Evolutionary conservation across 2,113 vertebrate genomes (phyloP), one percentile per base, ranked within the genome.

Genomic region (Amblyornis subalaris): DNA sequence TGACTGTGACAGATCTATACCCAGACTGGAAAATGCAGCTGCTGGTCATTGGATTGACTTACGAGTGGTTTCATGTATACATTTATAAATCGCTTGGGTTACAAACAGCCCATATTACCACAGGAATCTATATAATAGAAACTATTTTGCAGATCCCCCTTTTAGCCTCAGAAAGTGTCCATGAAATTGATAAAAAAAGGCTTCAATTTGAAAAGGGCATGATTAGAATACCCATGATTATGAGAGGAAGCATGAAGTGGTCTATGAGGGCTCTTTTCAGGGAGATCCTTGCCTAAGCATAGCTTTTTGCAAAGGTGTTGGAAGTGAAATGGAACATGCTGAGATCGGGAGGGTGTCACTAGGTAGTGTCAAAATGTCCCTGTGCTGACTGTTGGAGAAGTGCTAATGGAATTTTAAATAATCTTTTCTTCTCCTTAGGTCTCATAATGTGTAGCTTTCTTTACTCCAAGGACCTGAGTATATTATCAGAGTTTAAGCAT

Each of bases 241-340:
- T 88, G 55, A 95, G 80, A 96, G 92, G 94, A 96, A 95, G 78
- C 51, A n/a, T 95, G 88, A 93, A 96, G 93, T 95, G 88, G 88
- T 58, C 78, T 73, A 36, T 89, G 78, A 96, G 93, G 90, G 85
- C 93, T 66, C 92, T 95, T 93, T 88, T 82, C 85, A 91, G 85
- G 85, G 90, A 91, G 25, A 76, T 88, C 75, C 88, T 95, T 95
- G 71, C 71, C 92, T 93, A 93, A 95, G 85, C 90, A 91, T 2
- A 88, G 90, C 83, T 90, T 94, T 94, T 95, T 96, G 78, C 62
- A 70, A 93, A 96, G 92, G 90, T 95, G 60, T 73, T 90, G 42
- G 62, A 88, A 96, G 82, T 70, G 42, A 69, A 90, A 94, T 31
- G 31, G 38, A 89, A 83, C 78, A 85, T 90, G 92, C 62, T 96